phyloP scores from a whole-genome alignment of 2,797 vertebrate species.

The Euphonia xanthogaster region DNA sequence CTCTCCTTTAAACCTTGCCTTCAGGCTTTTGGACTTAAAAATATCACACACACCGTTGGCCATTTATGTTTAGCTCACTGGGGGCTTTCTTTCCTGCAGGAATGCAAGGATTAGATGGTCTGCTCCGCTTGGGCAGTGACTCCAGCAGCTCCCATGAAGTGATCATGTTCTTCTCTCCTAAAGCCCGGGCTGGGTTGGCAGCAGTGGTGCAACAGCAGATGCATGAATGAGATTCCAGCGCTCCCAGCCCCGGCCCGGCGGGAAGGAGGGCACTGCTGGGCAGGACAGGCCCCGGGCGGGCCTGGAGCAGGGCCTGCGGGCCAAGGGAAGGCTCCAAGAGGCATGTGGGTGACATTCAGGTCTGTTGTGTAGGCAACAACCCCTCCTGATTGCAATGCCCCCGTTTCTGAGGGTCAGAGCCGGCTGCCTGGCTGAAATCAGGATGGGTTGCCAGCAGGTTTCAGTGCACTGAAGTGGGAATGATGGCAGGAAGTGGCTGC shows the following conservation, averaged over 20 bases:
- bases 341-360: neutral
- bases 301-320: neutral
- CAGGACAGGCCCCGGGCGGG: fast-evolving
- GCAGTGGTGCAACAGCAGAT: conserved; percentile 5
- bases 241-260: fast-evolving
- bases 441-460: neutral
- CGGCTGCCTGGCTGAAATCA: neutral
- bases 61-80: conserved; percentile 59
- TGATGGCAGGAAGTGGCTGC: neutral
- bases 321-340: neutral
- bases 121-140: neutral
- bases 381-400: neutral
- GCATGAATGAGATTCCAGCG: conserved; percentile 42
- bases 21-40: conserved; percentile 49
- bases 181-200: conserved; percentile 34
- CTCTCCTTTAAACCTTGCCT: conserved; percentile 50
- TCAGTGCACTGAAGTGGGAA: neutral
- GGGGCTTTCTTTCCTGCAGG: conserved; percentile 33
- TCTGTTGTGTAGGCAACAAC: neutral
- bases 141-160: neutral
- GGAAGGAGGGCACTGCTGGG: neutral
- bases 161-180: conserved; percentile 50
- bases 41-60: conserved; percentile 31
- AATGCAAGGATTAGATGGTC: conserved; percentile 61
- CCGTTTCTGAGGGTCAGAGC: neutral